These are phyloP conservation scores for Chloromyia formosa DNA, from an alignment of 2,888 invertebrate species.

Conservation along the genomic window DNA sequence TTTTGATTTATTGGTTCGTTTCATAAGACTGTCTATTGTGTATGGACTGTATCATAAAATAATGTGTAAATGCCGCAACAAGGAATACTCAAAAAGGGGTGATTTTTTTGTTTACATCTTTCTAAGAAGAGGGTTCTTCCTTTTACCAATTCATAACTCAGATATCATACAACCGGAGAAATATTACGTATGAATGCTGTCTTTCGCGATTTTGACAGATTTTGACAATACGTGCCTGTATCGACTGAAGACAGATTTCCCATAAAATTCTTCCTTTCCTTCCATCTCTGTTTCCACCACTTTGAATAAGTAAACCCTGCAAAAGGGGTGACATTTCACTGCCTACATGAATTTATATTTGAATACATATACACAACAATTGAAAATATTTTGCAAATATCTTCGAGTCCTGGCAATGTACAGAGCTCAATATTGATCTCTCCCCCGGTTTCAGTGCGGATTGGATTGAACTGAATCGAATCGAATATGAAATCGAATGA, in stretches of 20 bases:
- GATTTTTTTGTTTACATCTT: not conserved
- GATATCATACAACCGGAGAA: conserved; percentile 18
- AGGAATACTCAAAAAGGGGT: not conserved
- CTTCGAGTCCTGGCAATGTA: not conserved
- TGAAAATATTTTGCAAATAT: conserved; percentile 27
- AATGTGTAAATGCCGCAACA: conserved; percentile 37
- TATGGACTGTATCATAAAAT: conserved; percentile 39
- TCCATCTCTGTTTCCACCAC: not conserved
- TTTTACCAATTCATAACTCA: conserved; percentile 6
- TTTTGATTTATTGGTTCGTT: conserved; percentile 45
- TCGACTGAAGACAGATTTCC: not conserved
- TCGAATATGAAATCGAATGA: conserved; percentile 19
- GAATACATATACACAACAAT: not conserved
- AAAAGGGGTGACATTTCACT: conserved; percentile 17
- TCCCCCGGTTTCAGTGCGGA: no score
- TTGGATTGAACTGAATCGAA: conserved; percentile 5
- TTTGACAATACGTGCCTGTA: not conserved
- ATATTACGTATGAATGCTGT: conserved; percentile 25
- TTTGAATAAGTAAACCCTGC: not conserved
- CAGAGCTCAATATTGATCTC: not conserved
- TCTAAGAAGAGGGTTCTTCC: not conserved
- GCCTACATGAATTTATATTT: not conserved
- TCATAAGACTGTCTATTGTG: conserved; percentile 43
- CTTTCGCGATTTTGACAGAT: not conserved
- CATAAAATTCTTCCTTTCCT: no score